Conservation (phyloP, 2,797 vertebrate species). For the Cichlasoma orientale region DNA sequence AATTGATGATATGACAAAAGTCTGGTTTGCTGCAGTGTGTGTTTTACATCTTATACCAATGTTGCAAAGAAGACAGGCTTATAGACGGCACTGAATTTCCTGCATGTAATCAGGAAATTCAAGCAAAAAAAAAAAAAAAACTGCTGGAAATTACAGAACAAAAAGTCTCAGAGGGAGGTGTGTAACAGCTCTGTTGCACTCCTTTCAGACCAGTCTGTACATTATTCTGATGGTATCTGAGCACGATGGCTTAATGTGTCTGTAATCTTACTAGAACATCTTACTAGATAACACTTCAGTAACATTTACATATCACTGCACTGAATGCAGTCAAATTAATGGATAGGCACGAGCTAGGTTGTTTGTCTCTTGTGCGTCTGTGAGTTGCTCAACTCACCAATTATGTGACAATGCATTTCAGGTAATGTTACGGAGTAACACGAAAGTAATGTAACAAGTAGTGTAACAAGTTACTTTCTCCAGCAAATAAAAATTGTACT, state of each 20-base stretch:
- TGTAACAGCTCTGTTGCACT: background rate
- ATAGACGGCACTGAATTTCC: background rate
- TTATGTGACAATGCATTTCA: too few species aligned
- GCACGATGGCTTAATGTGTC: background rate
- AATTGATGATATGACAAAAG: conserved; percentile 35
- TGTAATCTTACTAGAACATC: background rate
- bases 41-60: background rate
- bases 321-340: background rate
- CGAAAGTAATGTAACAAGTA: too few species aligned
- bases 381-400: background rate
- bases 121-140: conserved; percentile 6
- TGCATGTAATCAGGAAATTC: conserved; percentile 10
- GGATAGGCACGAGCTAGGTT: background rate
- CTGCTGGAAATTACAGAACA: conserved; percentile 20
- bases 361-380: background rate
- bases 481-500: too few species aligned
- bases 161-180: conserved; percentile 7
- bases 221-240: background rate
- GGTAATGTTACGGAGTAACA: too few species aligned
- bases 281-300: background rate
- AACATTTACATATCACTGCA: background rate
- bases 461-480: too few species aligned
- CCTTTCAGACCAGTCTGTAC: background rate
- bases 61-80: background rate
- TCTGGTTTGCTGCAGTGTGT: conserved; percentile 2